Evolutionary conservation across 2,797 vertebrate species (phyloP).

Genomic region (Rhadinocentrus ornatus): DNA sequence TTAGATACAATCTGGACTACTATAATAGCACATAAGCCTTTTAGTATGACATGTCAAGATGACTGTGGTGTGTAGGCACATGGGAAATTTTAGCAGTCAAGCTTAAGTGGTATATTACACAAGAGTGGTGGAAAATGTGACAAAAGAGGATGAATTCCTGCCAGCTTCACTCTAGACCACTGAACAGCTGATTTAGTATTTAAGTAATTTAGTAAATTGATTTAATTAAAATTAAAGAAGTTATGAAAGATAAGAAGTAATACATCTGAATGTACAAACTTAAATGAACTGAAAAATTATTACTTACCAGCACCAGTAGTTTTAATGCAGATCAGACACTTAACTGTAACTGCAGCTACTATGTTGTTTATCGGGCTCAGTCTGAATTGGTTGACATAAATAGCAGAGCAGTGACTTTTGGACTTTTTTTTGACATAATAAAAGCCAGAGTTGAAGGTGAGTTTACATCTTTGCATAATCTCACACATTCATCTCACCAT

Average conservation of each 20-base stretch:
- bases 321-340: not conserved
- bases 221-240: too few relatives aligned
- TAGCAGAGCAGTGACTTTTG: not conserved
- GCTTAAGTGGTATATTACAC: not conserved
- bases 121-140: constrained; percentile 44
- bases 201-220: too few relatives aligned
- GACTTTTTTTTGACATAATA: too few relatives aligned
- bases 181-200: not conserved
- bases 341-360: not conserved
- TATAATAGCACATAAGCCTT: not conserved
- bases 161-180: not conserved
- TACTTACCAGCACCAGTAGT: not conserved
- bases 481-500: not conserved
- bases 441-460: too few relatives aligned
- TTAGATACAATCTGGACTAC: not conserved
- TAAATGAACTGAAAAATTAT: not conserved
- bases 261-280: not conserved
- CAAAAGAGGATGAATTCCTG: not conserved
- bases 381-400: not conserved
- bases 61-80: constrained; percentile 9
- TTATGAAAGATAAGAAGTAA: not conserved
- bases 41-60: constrained; percentile 13
- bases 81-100: constrained; percentile 33
- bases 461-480: not conserved
- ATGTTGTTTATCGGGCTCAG: too few relatives aligned